Evolutionary conservation across 2,113 vertebrate species (phyloP), one percentile per base, ranked within the genome.

Genomic region (Leptocoma aspasia): DNA sequence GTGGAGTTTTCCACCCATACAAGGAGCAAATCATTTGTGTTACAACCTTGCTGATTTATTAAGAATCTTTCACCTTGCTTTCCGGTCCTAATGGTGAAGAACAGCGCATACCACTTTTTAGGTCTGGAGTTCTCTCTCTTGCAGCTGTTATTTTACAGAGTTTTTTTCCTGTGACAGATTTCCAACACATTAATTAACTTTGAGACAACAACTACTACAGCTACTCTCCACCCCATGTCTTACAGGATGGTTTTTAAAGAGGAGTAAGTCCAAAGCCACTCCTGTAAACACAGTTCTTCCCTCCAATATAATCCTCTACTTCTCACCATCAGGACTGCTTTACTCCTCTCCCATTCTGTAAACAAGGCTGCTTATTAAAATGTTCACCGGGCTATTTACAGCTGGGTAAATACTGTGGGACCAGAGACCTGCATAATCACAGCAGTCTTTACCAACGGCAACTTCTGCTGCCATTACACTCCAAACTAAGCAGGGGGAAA

Each of bases 101-200:
- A 89, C 35, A 88, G 68, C 39, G 5, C 45, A 68, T 64, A 85
- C 27, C 50, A 39, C 56, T 35, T 83, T 93, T 64, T 82, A 78
- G 47, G 76, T 86, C 60, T 49, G 88, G 95, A 94, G 86, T 96
- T 96, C 94, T 97, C 95, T 97, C 94, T 96, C 82, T 90, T 59
- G 86, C 84, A 94, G 95, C 69, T 86, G 96, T 91, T 95, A 97
- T 90, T 95, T 97, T 97, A 95, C 69, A 94, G 87, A 94, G 35
- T 87, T 87, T 89, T 93, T 97, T 97, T 30, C 96, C 98, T 98
- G 93, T 79, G 95, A 97, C 83, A 93, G 75, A 96, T 97, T 96
- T 83, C 92, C 64, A 97, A 66, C 49, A 97, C 31, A 56, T 92
- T 73, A 89, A 90, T 96, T 75, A 89, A 86, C 42, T 93, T 82